Conservation (phyloP, 2,113 vertebrate species). For the Lasiurus cinereus region DNA sequence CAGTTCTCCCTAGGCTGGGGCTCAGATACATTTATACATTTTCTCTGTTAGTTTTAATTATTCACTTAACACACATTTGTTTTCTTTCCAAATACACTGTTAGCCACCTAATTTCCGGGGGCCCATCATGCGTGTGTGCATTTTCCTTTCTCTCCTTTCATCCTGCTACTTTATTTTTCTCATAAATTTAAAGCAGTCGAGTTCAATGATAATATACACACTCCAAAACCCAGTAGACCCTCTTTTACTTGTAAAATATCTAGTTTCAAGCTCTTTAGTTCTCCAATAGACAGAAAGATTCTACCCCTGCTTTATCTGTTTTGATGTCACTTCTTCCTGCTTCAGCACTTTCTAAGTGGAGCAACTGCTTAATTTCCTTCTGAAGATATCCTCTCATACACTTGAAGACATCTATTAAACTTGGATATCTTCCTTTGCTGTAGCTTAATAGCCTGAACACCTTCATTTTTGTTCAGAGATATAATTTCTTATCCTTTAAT, state of each 20-base stretch:
- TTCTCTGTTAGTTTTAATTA: constrained; percentile 32
- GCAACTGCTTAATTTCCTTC: constrained; percentile 68
- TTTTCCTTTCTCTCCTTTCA: constrained; percentile 13
- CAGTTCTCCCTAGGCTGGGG: background rate
- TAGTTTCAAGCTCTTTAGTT: constrained; percentile 47
- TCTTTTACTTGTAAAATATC: constrained; percentile 56
- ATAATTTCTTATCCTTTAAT: constrained; percentile 69
- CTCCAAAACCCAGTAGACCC: background rate
- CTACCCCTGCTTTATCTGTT: constrained; percentile 32
- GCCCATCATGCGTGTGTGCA: background rate
- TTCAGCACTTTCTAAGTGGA: constrained; percentile 64
- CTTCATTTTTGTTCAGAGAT: constrained; percentile 51
- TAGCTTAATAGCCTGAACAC: constrained; percentile 41
- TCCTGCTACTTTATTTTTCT: constrained; percentile 31
- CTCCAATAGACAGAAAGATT: constrained; percentile 40
- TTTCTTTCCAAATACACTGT: constrained; percentile 5
- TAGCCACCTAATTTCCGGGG: background rate
- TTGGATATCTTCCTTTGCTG: constrained; percentile 70
- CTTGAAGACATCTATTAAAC: constrained; percentile 64
- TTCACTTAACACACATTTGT: constrained; percentile 13
- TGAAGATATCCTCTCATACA: constrained; percentile 39
- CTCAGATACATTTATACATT: background rate
- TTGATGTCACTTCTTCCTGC: constrained; percentile 58
- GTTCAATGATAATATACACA: constrained; percentile 17
- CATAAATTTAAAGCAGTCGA: constrained; percentile 20